Conservation (phyloP, 2,797 vertebrate species). For the Eulemur rubriventer region DNA sequence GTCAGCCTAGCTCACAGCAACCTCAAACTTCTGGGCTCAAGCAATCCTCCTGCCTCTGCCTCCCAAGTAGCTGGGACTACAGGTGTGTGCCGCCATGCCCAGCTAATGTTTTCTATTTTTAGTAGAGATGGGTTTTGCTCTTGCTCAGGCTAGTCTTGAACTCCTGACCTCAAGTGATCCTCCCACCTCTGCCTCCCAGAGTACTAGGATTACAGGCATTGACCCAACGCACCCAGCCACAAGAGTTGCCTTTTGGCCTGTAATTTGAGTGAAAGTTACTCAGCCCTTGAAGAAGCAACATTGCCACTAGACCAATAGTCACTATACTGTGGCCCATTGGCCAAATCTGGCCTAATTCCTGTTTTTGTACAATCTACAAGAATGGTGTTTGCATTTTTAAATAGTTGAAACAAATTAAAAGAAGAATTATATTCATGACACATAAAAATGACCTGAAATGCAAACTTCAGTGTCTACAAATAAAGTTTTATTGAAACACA, state of each 20-base stretch:
- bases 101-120: too few relatives aligned
- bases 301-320: neutral
- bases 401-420: neutral
- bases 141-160: too few relatives aligned
- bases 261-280: neutral
- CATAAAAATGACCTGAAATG: conserved; percentile 17
- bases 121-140: too few relatives aligned
- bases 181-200: too few relatives aligned
- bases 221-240: too few relatives aligned
- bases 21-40: too few relatives aligned
- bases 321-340: neutral
- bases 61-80: too few relatives aligned
- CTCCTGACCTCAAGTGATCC: too few relatives aligned
- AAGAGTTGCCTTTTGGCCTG: neutral
- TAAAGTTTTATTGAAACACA: conserved; percentile 8
- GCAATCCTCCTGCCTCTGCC: too few relatives aligned
- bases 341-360: neutral
- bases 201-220: too few relatives aligned
- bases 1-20: too few relatives aligned
- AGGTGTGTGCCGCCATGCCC: too few relatives aligned
- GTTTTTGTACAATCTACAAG: neutral
- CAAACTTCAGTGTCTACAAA: conserved; percentile 20
- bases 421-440: neutral
- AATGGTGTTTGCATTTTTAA: neutral
- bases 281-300: neutral